phyloP scores from a whole-genome alignment of 2,797 vertebrate species.

The Bradypodion ventrale region DNA sequence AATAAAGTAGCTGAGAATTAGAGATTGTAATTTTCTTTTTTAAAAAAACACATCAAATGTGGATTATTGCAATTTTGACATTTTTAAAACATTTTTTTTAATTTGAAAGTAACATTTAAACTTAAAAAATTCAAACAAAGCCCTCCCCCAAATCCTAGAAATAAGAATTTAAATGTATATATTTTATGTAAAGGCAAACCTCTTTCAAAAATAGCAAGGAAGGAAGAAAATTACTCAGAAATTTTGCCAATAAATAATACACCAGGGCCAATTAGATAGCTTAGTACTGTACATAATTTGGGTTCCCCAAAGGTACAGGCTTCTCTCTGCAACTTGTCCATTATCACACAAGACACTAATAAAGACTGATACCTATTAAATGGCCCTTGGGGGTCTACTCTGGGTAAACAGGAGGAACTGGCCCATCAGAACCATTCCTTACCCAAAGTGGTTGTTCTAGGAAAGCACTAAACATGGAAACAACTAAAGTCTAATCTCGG shows the following conservation, averaged over 20 bases:
- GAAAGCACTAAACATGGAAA: not conserved
- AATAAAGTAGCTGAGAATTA: slow-evolving; percentile 83
- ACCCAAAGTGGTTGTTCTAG: not conserved
- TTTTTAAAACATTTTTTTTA: slow-evolving; percentile 43
- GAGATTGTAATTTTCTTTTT: slow-evolving; percentile 37
- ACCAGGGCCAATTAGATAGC: not conserved
- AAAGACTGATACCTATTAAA: not conserved
- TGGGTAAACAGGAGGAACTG: not conserved
- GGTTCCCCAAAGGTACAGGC: not conserved
- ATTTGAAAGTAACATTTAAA: slow-evolving; percentile 20
- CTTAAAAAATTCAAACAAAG: too few relatives aligned
- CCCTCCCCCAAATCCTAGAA: slow-evolving; percentile 14
- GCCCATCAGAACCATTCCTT: not conserved
- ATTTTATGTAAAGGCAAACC: slow-evolving; percentile 31
- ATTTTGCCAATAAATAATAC: slow-evolving; percentile 43
- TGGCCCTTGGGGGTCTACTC: not conserved
- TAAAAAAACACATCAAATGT: slow-evolving; percentile 46
- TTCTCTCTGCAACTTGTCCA: too few relatives aligned
- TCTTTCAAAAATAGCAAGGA: slow-evolving; percentile 42
- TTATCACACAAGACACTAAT: not conserved
- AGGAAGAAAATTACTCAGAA: slow-evolving; percentile 23
- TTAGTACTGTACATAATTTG: not conserved
- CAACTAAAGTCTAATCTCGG: slow-evolving; percentile 46
- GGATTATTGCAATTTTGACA: slow-evolving; percentile 33
- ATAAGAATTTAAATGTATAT: slow-evolving; percentile 27